Conservation (phyloP, 2,113 vertebrate species). For the Sturnus vulgaris region DNA sequence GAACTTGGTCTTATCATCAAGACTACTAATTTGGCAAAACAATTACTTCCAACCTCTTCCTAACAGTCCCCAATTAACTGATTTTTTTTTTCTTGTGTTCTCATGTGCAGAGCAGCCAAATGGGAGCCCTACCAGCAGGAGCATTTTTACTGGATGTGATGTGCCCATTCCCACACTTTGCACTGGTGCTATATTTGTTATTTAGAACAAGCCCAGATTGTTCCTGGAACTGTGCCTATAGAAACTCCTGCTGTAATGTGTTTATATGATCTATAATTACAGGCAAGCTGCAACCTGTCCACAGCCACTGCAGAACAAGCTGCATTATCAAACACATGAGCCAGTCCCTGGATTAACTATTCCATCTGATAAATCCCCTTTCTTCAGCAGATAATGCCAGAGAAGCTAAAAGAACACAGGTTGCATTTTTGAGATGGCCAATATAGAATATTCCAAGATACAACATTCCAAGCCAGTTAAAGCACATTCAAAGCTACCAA, state of each 20-base stretch:
- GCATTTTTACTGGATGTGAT: not conserved
- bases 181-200: constrained; percentile 57
- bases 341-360: constrained; percentile 43
- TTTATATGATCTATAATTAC: constrained; percentile 71
- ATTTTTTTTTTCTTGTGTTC: not conserved
- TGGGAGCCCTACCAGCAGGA: not conserved
- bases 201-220: constrained; percentile 60
- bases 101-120: not conserved
- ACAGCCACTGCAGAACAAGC: constrained; percentile 47
- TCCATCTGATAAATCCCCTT: constrained; percentile 14
- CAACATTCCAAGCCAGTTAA: not conserved
- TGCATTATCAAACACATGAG: constrained; percentile 56
- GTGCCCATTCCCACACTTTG: constrained; percentile 64
- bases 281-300: constrained; percentile 65
- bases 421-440: not conserved
- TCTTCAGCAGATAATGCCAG: not conserved
- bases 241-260: constrained; percentile 74
- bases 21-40: not conserved
- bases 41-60: not conserved
- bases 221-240: constrained; percentile 74
- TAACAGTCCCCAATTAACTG: not conserved
- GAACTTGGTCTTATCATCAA: constrained; percentile 9
- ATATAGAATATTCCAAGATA: not conserved
- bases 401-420: not conserved
- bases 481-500: not conserved